Evolutionary conservation across 2,797 vertebrate genomes (phyloP), one percentile per base, ranked within the genome.

Genomic region (Synanceia verrucosa): DNA sequence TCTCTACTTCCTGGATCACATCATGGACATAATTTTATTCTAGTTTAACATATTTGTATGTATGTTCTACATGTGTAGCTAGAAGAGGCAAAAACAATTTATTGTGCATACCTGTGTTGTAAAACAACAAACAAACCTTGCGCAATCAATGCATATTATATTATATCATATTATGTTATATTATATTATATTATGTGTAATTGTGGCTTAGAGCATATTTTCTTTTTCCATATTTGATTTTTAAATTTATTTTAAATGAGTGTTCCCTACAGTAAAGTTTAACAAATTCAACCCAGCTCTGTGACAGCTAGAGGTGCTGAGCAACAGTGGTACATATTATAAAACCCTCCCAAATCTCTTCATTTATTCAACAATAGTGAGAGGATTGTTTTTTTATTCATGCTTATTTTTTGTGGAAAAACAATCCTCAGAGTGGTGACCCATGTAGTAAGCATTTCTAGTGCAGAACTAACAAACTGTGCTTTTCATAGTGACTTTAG

Each of bases 201-300:
- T 14, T 52, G 51, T 33, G n/a, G 19, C 28, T 51, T 2, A 0
- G 48, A 60, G 55, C 53, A 66, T 44, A 36, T 28, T 68, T 55
- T 61, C 28, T 70, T 50, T 58, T 52, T 43, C 36, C 64, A 59
- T 62, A 43, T 76, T 55, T 36, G 10, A 68, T 65, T 73, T 76
- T 73, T 9, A 73, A 76, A 52, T 1, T 31, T 59, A 21, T n/a
- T 66, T 37, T 41, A 59, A 77, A 82, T 74, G 39, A 33, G 28
- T 44, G 76, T 26, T 68, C 69, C 76, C 69, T 6, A 14, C 70
- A 55, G 58, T 60, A 39, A 51, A 5, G 41, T 65, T 66, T 62
- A 29, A 56, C 64, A 72, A 65, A 75, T 65, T 52, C 31, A 70
- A 56, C 41, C 51, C 65, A 16, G 34, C 34, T 59, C 52, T 44